phyloP scores from a whole-genome alignment of 2,888 invertebrate genomes.

The Halocaridina rubra region DNA sequence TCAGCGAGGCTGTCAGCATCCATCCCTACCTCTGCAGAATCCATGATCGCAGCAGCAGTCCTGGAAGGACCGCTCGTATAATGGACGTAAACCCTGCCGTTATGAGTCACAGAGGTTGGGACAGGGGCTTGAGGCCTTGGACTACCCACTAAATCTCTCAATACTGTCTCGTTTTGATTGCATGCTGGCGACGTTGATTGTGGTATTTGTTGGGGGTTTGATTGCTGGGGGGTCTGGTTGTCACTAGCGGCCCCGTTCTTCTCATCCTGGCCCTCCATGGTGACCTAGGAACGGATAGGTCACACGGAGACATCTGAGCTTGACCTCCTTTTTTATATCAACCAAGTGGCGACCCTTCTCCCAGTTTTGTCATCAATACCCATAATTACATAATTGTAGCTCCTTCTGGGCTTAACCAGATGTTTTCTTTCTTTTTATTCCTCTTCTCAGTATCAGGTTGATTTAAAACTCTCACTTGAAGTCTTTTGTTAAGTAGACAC shows the following conservation, averaged over 20 bases:
- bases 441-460: not conserved
- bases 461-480: not conserved
- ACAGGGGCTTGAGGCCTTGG: not conserved
- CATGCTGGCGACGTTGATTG: not conserved
- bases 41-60: not conserved
- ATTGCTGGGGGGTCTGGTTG: not conserved
- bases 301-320: not conserved
- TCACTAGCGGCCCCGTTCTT: conserved; percentile 1
- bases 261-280: conserved; percentile 36
- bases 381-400: not conserved
- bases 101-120: not conserved
- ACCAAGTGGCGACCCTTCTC: not conserved
- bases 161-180: not conserved
- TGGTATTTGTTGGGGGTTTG: too few species aligned
- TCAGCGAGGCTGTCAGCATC: conserved; percentile 22
- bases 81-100: not conserved
- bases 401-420: not conserved
- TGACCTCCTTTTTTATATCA: too few species aligned
- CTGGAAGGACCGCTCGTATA: not conserved
- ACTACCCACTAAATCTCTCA: not conserved
- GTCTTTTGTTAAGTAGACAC: not conserved
- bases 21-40: not conserved
- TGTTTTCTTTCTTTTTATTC: not conserved
- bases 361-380: not conserved
- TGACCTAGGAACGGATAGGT: not conserved